Evolutionary conservation across 2,888 invertebrate genomes (phyloP).

Genomic region (Amiota mariae): DNA sequence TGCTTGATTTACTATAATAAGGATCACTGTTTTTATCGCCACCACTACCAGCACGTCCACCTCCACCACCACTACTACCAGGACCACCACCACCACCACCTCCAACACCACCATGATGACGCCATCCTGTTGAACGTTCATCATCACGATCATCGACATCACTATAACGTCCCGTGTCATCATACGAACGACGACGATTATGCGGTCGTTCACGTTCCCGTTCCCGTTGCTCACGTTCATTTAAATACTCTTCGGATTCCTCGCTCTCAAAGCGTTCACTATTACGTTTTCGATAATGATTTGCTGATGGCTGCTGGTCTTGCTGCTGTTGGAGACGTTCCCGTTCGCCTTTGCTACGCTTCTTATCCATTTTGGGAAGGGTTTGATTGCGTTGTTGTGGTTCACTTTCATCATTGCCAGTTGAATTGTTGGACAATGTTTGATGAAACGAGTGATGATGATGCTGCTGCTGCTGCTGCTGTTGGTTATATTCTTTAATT

Average conservation of each 20-base stretch:
- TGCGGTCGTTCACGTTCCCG: conserved; percentile 39
- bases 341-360: conserved; percentile 51
- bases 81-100: conserved; percentile 48
- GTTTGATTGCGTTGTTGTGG: conserved; percentile 48
- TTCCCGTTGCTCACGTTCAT: conserved; percentile 77
- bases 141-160: conserved; percentile 54
- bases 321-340: conserved; percentile 71
- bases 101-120: conserved; percentile 63
- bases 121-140: conserved; percentile 65
- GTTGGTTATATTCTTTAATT: neutral
- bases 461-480: conserved; percentile 33
- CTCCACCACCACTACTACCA: conserved; percentile 53
- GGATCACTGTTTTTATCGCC: neutral
- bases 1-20: conserved; percentile 54
- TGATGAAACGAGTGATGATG: conserved; percentile 37
- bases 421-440: conserved; percentile 59
- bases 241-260: conserved; percentile 77
- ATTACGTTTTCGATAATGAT: conserved; percentile 14
- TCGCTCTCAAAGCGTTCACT: conserved; percentile 72
- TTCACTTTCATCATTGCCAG: conserved; percentile 71
- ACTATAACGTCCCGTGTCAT: conserved; percentile 70
- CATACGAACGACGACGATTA: conserved; percentile 74
- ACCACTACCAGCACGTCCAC: conserved; percentile 57
- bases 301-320: conserved; percentile 52
- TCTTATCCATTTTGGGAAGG: conserved; percentile 34